A percentile compares a stretch with the other conserved stretches of the same genome.
Conservation (phyloP, 1,140 invertebrate species). For the Drosophila takahashii region DNA sequence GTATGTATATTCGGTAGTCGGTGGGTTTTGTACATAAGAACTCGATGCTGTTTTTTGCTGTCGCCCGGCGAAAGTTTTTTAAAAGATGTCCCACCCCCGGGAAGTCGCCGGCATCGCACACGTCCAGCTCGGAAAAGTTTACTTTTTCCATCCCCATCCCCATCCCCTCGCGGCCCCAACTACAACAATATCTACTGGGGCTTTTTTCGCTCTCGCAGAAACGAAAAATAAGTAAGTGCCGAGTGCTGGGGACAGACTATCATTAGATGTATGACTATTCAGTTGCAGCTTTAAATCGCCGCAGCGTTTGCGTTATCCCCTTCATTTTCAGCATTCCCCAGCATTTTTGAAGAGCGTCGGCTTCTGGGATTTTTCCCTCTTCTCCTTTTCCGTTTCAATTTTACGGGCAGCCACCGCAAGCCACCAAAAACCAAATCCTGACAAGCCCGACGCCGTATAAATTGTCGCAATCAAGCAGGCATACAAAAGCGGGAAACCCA, state of each 20-base stretch:
- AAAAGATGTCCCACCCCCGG: slow-evolving; percentile 67
- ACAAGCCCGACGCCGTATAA: slow-evolving; percentile 68
- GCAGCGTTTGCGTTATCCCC: not conserved
- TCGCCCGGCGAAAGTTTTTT: slow-evolving; percentile 75
- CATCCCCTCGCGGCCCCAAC: not conserved
- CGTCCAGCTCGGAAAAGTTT: slow-evolving; percentile 75
- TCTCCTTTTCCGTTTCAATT: slow-evolving; percentile 49
- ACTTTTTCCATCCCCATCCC: slow-evolving; percentile 27
- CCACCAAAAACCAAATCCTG: slow-evolving; percentile 63
- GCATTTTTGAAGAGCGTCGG: slow-evolving; percentile 36
- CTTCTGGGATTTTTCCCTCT: slow-evolving; percentile 25
- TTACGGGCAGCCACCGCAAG: slow-evolving; percentile 20
- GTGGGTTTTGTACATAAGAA: slow-evolving; percentile 42
- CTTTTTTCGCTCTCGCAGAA: slow-evolving; percentile 26
- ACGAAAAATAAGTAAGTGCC: slow-evolving; percentile 72
- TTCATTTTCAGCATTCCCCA: not conserved
- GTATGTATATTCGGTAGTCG: slow-evolving; percentile 13
- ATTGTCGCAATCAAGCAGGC: slow-evolving; percentile 75
- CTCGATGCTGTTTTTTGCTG: slow-evolving; percentile 69
- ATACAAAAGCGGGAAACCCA: slow-evolving; percentile 38
- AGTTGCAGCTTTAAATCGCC: slow-evolving; percentile 43
- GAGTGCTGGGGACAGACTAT: slow-evolving; percentile 59
- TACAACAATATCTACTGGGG: slow-evolving; percentile 22
- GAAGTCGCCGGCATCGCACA: slow-evolving; percentile 42
- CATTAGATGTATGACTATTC: slow-evolving; percentile 59